Evolutionary conservation across 2,888 invertebrate genomes (phyloP).

Genomic region (Harpalus rufipes): DNA sequence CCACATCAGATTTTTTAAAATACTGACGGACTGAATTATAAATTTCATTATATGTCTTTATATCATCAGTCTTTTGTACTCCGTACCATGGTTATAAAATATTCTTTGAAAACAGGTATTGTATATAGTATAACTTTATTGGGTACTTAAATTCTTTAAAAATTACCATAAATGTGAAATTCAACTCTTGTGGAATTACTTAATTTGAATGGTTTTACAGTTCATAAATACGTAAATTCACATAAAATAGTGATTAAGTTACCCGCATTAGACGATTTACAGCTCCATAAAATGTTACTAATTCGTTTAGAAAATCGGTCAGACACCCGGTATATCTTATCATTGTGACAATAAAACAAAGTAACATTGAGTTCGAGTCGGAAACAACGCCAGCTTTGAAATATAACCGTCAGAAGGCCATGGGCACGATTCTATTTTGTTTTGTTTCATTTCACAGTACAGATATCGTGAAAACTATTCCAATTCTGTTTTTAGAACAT

Average conservation of each 20-base stretch:
- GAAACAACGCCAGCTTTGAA: neutral
- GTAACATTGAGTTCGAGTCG: neutral
- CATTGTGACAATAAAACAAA: neutral
- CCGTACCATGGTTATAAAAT: too few relatives aligned
- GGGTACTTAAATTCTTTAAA: neutral
- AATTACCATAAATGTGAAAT: neutral
- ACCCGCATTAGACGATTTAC: slow-evolving; percentile 4
- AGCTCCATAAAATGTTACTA: neutral
- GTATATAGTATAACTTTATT: neutral
- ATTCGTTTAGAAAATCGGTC: slow-evolving; percentile 12
- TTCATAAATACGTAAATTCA: neutral
- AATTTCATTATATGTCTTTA: too few relatives aligned
- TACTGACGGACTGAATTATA: too few relatives aligned
- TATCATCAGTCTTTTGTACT: too few relatives aligned
- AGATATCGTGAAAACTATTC: neutral
- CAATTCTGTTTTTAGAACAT: neutral
- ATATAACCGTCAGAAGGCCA: neutral
- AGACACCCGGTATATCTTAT: slow-evolving; percentile 10
- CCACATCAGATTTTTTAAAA: too few relatives aligned
- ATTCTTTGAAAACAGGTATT: too few relatives aligned
- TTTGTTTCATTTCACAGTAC: neutral
- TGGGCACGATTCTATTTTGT: neutral
- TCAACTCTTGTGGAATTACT: neutral
- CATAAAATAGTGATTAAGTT: slow-evolving; percentile 2
- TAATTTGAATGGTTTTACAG: neutral